A percentile compares a stretch with the other conserved stretches of the same genome.
phyloP scores from a whole-genome alignment of 2,113 vertebrate genomes.

The Tupaia chinensis region DNA sequence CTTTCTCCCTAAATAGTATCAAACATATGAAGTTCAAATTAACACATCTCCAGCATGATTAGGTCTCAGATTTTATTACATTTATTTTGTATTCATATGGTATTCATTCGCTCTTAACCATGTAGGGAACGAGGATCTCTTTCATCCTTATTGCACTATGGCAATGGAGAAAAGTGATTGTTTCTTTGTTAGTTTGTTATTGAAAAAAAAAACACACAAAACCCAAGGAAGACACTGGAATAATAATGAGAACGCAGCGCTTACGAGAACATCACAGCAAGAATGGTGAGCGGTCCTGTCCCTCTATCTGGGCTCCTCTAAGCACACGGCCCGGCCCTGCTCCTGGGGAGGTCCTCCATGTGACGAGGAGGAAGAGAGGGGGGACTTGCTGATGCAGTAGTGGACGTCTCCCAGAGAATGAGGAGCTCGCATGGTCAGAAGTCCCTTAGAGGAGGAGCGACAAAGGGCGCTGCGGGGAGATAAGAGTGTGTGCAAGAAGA shows the following conservation, averaged over 20 bases:
- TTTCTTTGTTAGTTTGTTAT: not conserved
- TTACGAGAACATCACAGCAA: not conserved
- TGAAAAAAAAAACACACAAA: not conserved
- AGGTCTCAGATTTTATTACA: slow-evolving; percentile 61
- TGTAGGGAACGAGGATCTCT: not conserved
- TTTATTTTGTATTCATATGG: not conserved
- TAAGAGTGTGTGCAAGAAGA: rapidly evolving
- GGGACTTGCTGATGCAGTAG: rapidly evolving
- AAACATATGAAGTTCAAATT: slow-evolving; percentile 66
- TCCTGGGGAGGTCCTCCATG: not conserved
- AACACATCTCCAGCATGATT: slow-evolving; percentile 58
- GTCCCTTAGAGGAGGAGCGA: rapidly evolving
- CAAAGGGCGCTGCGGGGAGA: rapidly evolving
- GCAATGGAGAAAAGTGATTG: not conserved
- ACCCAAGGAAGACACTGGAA: not conserved
- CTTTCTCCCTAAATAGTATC: slow-evolving; percentile 55
- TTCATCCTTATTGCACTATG: not conserved
- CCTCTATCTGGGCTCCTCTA: too few relatives aligned
- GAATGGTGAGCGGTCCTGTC: too few relatives aligned
- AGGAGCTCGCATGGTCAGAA: rapidly evolving
- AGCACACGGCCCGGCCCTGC: too few relatives aligned
- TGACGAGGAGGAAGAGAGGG: not conserved
- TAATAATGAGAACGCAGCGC: not conserved
- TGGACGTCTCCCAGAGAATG: not conserved
- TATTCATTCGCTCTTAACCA: not conserved